Conservation (phyloP, 1,140 invertebrate genomes). For the Drosophila pectinifera region DNA sequence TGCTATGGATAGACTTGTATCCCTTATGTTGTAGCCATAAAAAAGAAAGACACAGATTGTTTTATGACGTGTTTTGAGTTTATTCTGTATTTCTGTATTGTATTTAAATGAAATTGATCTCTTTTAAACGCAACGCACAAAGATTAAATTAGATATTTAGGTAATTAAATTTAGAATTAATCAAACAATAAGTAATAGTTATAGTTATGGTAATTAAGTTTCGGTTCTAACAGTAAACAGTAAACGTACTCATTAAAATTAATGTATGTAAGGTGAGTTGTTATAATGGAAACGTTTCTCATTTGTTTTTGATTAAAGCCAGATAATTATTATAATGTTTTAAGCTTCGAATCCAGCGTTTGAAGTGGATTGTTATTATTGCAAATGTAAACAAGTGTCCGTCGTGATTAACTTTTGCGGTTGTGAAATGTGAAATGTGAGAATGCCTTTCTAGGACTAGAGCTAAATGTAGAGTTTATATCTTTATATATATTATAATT, state of each 20-base stretch:
- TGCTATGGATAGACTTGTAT: slow-evolving; percentile 39
- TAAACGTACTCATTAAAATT: slow-evolving; percentile 60
- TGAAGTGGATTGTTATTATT: slow-evolving; percentile 56
- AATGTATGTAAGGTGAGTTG: slow-evolving; percentile 66
- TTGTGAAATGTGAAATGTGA: slow-evolving; percentile 37
- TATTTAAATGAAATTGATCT: slow-evolving; percentile 72
- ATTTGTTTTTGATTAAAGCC: slow-evolving; percentile 54
- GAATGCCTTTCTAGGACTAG: slow-evolving; percentile 54
- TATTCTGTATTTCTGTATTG: slow-evolving; percentile 61
- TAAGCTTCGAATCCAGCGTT: slow-evolving; percentile 48
- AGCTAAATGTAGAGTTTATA: slow-evolving; percentile 63
- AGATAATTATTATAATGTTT: slow-evolving; percentile 50
- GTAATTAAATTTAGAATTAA: slow-evolving; percentile 58
- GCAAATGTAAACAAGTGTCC: slow-evolving; percentile 76
- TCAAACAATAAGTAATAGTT: slow-evolving; percentile 77
- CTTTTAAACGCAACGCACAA: slow-evolving; percentile 81
- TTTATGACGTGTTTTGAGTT: slow-evolving; percentile 72
- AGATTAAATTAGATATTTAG: slow-evolving; percentile 71
- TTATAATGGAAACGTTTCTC: slow-evolving; percentile 69
- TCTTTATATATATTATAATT: slow-evolving; percentile 27
- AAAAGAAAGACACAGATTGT: slow-evolving; percentile 21
- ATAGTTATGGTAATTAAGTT: slow-evolving; percentile 68
- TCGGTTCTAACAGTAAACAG: slow-evolving; percentile 51
- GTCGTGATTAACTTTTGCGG: slow-evolving; percentile 44
- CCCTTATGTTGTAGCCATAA: slow-evolving; percentile 16